phyloP scores from a whole-genome alignment of 2,888 invertebrate species.

The Stenurella melanura region DNA sequence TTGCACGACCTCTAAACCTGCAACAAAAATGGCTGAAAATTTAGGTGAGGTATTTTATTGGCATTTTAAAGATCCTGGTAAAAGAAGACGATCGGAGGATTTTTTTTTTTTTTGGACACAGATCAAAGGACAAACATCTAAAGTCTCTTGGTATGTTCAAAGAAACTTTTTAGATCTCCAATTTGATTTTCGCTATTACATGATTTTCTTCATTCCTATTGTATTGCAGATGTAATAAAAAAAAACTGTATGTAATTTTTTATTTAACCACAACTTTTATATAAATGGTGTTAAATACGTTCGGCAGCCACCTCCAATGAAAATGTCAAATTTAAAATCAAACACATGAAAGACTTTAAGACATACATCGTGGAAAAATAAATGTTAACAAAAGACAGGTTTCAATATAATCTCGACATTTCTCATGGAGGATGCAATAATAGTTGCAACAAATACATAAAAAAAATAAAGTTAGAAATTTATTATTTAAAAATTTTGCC shows the following conservation, averaged over 20 bases:
- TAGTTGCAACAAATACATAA: conserved; percentile 22
- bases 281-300: conserved; percentile 23
- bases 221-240: conserved; percentile 2
- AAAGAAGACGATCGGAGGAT: too few relatives aligned
- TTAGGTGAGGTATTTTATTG: too few relatives aligned
- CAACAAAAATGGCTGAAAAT: too few relatives aligned
- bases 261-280: conserved; percentile 25
- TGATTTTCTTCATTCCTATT: too few relatives aligned
- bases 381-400: conserved; percentile 30
- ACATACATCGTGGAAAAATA: conserved; percentile 2
- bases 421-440: conserved; percentile 22
- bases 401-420: conserved; percentile 1
- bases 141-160: too few relatives aligned
- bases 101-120: too few relatives aligned
- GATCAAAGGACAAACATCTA: too few relatives aligned
- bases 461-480: conserved; percentile 8
- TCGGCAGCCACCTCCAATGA: background rate
- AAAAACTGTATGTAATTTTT: conserved; percentile 15
- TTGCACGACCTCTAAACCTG: too few relatives aligned
- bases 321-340: conserved; percentile 23
- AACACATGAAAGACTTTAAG: background rate
- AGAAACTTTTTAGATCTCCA: too few relatives aligned
- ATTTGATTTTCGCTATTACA: too few relatives aligned
- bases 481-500: conserved; percentile 98
- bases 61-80: too few relatives aligned